Evolutionary conservation across 2,113 vertebrate species (phyloP), one percentile per base, ranked within the genome.

Genomic region (Cynocephalus volans): DNA sequence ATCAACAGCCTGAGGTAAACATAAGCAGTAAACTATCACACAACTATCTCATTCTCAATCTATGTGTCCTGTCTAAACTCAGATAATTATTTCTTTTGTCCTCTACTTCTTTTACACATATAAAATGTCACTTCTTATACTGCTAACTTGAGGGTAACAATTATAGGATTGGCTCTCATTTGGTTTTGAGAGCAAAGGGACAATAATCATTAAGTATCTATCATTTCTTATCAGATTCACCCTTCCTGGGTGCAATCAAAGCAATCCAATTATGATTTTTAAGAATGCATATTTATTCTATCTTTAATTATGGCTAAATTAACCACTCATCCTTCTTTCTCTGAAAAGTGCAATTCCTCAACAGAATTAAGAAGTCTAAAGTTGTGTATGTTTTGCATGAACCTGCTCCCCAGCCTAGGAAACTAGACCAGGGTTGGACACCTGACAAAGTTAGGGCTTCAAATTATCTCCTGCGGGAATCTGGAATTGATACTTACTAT

Each of bases 281-380:
- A 73, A 91, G 24, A 97, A 67, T 17, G 64, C 36, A 2, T n/a
- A 45, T 93, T 60, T 95, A 83, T 73, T 89, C 54, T 88, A 33
- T 89, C 62, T 86, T 41, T 72, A 96, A 41, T 76, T 94, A 86
- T 36, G 23, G 52, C 28, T 82, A 52, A 95, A 69, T 91, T 87
- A 92, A 86, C 62, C 33, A 75, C 23, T 90, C 33, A 41, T 54
- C 10, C 17, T 75, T 92, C 60, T 87, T 70, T 72, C 56, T 85
- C 70, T 89, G 62, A 82, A 75, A 94, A 93, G 15, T 33, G 14
- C 1, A 95, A 31, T 24, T 79, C 36, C 70, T 77, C 52, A 84
- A 19, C 19, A 90, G 36, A 3, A 92, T 1, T 64, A 45, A 81
- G 45, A 84, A 67, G 45, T 89, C 67, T 92, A 33, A 89, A 62